Conservation (phyloP, 2,888 invertebrate genomes). For the Portevinia maculata region DNA sequence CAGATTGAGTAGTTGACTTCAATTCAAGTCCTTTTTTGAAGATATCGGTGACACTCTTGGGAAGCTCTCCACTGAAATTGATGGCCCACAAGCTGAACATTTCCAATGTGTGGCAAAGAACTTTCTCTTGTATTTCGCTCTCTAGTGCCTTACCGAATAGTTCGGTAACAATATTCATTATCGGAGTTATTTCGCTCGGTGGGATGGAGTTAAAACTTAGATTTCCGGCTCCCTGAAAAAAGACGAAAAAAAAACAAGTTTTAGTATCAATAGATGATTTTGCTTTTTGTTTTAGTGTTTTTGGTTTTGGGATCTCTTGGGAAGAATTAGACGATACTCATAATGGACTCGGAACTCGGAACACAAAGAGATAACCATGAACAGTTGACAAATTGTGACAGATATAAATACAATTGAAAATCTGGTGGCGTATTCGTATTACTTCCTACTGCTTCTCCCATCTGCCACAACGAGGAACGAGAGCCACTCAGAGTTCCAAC, state of each 20-base stretch:
- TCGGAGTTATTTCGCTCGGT: slow-evolving; percentile 84
- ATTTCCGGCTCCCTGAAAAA: slow-evolving; percentile 87
- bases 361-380: too few species aligned
- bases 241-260: not conserved
- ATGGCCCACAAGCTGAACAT: slow-evolving; percentile 91
- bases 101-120: slow-evolving; percentile 90
- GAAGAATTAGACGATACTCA: too few species aligned
- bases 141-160: slow-evolving; percentile 91
- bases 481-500: too few species aligned
- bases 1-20: slow-evolving; percentile 90
- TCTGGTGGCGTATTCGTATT: too few species aligned
- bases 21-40: slow-evolving; percentile 89
- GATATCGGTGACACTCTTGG: slow-evolving; percentile 86
- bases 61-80: slow-evolving; percentile 86
- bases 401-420: too few species aligned
- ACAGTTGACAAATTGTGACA: too few species aligned
- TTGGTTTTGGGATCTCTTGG: too few species aligned
- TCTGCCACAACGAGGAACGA: too few species aligned
- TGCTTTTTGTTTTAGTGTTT: too few species aligned
- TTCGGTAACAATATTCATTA: slow-evolving; percentile 86
- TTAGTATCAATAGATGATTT: too few species aligned
- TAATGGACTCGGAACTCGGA: too few species aligned
- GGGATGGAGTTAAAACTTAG: slow-evolving; percentile 88
- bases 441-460: too few species aligned
- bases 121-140: slow-evolving; percentile 96